A percentile compares a stretch with the other conserved stretches of the same genome.
phyloP scores from a whole-genome alignment of 2,797 vertebrate species.

The Rhinoraja longicauda region DNA sequence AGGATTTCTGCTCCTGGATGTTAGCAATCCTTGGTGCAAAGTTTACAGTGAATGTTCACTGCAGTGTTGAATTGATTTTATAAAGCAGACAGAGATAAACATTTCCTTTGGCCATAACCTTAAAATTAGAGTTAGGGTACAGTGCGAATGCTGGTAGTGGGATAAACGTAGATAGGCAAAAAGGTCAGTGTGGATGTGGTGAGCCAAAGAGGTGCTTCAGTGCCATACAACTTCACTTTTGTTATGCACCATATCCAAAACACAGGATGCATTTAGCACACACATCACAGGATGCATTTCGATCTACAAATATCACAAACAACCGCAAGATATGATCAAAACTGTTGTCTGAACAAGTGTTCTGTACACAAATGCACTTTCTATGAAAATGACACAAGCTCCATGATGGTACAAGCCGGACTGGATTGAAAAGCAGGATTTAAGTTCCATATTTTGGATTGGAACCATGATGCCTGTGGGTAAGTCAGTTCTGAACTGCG shows the following conservation, averaged over 20 bases:
- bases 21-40: background rate
- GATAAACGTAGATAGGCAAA: too few species aligned
- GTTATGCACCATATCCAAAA: too few species aligned
- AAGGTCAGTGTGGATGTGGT: too few species aligned
- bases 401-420: background rate
- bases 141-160: too few species aligned
- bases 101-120: background rate
- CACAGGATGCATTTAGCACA: too few species aligned
- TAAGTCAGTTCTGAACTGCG: background rate
- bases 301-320: background rate
- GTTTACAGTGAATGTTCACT: background rate
- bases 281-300: too few species aligned
- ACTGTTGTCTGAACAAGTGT: background rate
- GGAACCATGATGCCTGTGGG: background rate
- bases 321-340: background rate
- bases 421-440: background rate
- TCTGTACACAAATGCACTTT: background rate
- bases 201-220: too few species aligned
- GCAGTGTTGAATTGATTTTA: background rate
- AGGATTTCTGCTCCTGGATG: background rate
- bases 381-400: background rate
- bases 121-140: background rate
- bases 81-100: background rate
- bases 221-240: too few species aligned
- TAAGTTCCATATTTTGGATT: background rate